These are phyloP conservation scores for Galeopterus variegatus DNA, from an alignment of 2,113 vertebrate genomes.

Conservation along the genomic window DNA sequence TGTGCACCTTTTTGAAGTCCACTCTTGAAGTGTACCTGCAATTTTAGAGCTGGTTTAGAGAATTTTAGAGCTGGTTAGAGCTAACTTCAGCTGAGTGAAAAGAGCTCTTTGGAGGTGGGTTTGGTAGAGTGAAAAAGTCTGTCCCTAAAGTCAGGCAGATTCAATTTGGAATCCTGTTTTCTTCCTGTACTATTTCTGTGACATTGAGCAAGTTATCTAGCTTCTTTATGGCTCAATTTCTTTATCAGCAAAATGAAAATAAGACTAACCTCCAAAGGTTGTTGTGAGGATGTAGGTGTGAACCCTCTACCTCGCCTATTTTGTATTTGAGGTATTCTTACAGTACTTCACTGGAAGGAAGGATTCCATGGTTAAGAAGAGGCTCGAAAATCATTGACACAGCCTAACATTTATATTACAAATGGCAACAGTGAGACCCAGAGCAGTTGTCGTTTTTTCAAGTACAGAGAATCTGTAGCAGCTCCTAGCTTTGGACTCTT, in stretches of 20 bases:
- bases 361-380: conserved; percentile 12
- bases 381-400: neutral
- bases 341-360: conserved; percentile 47
- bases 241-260: conserved; percentile 19
- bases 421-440: neutral
- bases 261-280: neutral
- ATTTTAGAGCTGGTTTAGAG: conserved; percentile 37
- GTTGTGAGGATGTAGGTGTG: neutral
- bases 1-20: conserved; percentile 46
- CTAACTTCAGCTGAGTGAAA: conserved; percentile 37
- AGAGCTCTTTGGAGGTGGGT: neutral
- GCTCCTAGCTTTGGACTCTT: neutral
- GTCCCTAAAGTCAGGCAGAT: neutral
- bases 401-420: conserved; percentile 4
- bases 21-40: conserved; percentile 48
- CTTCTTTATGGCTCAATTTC: conserved; percentile 43
- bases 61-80: conserved; percentile 33
- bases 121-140: conserved; percentile 42
- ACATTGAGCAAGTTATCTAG: neutral
- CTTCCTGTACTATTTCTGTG: neutral
- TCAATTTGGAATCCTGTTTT: conserved; percentile 39
- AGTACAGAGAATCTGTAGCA: neutral
- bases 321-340: conserved; percentile 33
- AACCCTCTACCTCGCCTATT: neutral
- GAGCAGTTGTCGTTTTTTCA: conserved; percentile 21